Base-by-base conservation (phyloP, 2,113 vertebrate species). In the Pavo muticus region DNA sequence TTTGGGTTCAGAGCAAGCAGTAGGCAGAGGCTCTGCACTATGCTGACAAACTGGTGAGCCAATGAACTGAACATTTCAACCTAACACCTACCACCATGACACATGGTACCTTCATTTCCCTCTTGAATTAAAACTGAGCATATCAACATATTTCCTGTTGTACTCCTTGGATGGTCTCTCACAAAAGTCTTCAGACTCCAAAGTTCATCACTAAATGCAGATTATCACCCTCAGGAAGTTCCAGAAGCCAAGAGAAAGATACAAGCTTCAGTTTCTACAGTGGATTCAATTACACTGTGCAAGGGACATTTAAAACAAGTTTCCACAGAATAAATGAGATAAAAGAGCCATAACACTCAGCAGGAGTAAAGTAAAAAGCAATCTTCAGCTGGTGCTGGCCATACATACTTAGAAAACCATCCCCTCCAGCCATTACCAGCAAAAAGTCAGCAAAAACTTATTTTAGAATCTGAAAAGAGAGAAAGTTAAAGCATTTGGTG, bases 361-460 rank as follows among this genome's bases (percentile, higher is more conserved):
- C 79, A 70, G 42, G 89, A 91, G 45, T 30, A 79, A 74, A 94
- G 67, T 69, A 78, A 95, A 97, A 96, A 84, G 86, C 70, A 70
- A 95, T 84, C 57, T 85, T 87, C 82, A 79, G 84, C 80, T 88
- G 87, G 78, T 93, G 81, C 76, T 25, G 67, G 91, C 95, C 92
- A 87, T 65, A 91, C 90, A 92, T 72, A 91, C 94, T 96, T 95
- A 95, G 91, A 90, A 95, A 95, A 88, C 77, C 78, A 82, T 64
- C 64, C 85, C 67, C 90, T 88, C 91, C 77, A 91, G 89, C 88
- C 84, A 84, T 85, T 87, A 94, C 45, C 89, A 95, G 93, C 87
- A 81, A 90, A 85, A 96, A 96, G 92, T 95, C 95, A 95, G 90
- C 96, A 96, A 94, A 97, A 80, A 87, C 91, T 92, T 95, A 92